Base-by-base conservation (phyloP, 2,113 vertebrate species). In the Catagonus wagneri region DNA sequence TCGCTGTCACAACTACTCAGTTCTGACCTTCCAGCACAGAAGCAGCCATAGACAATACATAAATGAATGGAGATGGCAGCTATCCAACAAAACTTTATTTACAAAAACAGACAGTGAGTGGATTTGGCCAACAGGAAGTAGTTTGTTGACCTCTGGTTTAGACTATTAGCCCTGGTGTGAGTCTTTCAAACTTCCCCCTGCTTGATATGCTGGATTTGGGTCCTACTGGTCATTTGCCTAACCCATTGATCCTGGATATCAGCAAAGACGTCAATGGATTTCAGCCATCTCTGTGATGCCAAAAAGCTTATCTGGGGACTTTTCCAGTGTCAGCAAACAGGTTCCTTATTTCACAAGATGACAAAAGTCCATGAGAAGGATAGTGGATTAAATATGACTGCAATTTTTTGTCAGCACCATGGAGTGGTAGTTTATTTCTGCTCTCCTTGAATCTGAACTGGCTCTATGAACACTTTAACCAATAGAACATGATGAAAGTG, bases 281-380 rank as follows among this genome's bases (percentile, higher is more conserved):
- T 78, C 32, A 75, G 20, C 34, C 29, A 44, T 60, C 25, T 90
- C 32, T 83, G 50, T 66, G 68, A 22, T 79, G 71, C 25, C 69
- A 78, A 83, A 79, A 74, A 68, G 12, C 34, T 44, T 87, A 60
- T 32, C 65, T 36, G 52, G 54, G 29, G 56, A 84, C 6, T 71
- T 54, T 84, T 50, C 34, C 69, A 69, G 34, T 60, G 19, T 80
- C 29, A 27, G 63, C 9, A 44, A 90, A 7, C 23, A 89, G 29
- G 27, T 95, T 65, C 14, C 86, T 72, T 94, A 83, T 80, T 56
- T 90, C 60, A 93, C 12, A 85, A 34, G 84, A 74, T 75, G 32
- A 29, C 58, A 61, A 89, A 78, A 80, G 12, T 3, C 39, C 32
- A 50, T 19, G 32, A 79, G 32, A 88, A 60, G 65, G 36, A 0